Evolutionary conservation across 2,888 invertebrate species (phyloP).

Genomic region (Lucinisca nassula): DNA sequence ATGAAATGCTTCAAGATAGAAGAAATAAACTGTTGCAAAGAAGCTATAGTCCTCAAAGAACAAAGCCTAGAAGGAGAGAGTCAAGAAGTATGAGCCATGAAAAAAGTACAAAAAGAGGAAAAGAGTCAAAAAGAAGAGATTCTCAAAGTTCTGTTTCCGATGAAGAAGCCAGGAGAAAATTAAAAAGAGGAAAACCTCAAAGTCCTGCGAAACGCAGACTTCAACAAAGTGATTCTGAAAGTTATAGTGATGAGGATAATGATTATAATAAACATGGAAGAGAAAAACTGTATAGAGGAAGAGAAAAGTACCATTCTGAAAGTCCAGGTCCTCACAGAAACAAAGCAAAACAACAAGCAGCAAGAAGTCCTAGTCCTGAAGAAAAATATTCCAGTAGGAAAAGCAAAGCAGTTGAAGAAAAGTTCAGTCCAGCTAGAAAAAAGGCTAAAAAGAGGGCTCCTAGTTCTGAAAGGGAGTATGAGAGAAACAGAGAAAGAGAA

Average conservation of each 20-base stretch:
- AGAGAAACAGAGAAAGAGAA: neutral
- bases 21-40: neutral
- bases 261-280: neutral
- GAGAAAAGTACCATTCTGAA: too few relatives aligned
- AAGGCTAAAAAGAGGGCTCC: neutral
- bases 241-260: neutral
- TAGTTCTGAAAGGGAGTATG: neutral
- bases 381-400: neutral
- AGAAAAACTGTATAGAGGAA: neutral
- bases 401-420: neutral
- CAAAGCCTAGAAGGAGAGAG: neutral
- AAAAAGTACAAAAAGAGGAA: neutral
- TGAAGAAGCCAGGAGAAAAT: neutral
- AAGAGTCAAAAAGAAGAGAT: neutral
- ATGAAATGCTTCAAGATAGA: neutral
- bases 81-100: conserved; percentile 7
- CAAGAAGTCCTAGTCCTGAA: neutral
- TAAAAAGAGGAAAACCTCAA: neutral
- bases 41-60: conserved; percentile 12
- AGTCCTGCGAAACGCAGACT: neutral
- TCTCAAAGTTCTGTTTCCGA: neutral
- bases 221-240: neutral
- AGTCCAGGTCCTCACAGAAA: neutral
- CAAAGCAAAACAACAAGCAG: neutral
- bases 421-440: neutral